Percentiles rank a stretch among this genome's conserved stretches.
Conservation (phyloP, 2,888 invertebrate genomes). For the Amblyjoppa proteus region DNA sequence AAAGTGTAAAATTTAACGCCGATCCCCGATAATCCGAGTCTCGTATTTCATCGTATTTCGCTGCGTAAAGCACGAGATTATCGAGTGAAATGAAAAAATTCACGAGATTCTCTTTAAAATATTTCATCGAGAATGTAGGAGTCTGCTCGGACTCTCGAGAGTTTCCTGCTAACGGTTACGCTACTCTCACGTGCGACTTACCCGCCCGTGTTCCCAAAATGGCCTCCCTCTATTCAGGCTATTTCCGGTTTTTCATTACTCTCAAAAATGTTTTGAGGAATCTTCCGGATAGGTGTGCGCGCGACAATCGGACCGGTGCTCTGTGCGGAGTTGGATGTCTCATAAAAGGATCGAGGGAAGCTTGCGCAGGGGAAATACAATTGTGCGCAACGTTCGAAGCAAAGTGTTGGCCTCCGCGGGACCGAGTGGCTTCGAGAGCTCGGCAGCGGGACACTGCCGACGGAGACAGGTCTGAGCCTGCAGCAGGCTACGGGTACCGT, state of each 20-base stretch:
- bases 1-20: slow-evolving; percentile 53
- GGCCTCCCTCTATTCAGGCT: slow-evolving; percentile 6
- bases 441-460: slow-evolving; percentile 25
- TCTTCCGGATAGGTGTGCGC: slow-evolving; percentile 9
- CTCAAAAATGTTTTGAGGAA: slow-evolving; percentile 4
- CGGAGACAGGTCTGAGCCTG: slow-evolving; percentile 22
- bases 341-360: slow-evolving; percentile 2
- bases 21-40: slow-evolving; percentile 13
- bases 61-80: neutral
- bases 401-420: neutral
- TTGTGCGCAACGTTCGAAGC: neutral
- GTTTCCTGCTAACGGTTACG: slow-evolving; percentile 44
- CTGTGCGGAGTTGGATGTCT: neutral
- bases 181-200: slow-evolving; percentile 5
- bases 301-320: neutral
- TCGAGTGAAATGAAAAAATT: neutral
- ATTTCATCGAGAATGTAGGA: slow-evolving; percentile 15
- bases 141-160: slow-evolving; percentile 11
- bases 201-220: slow-evolving; percentile 17
- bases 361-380: neutral
- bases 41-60: slow-evolving; percentile 49
- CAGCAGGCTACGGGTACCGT: slow-evolving; percentile 19
- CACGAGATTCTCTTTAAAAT: neutral
- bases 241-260: slow-evolving; percentile 34
- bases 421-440: slow-evolving; percentile 5